A percentile compares a stretch with the other conserved stretches of the same genome.
These are phyloP conservation scores for Myotis davidii DNA, from an alignment of 2,113 vertebrate species.

Conservation along the genomic window DNA sequence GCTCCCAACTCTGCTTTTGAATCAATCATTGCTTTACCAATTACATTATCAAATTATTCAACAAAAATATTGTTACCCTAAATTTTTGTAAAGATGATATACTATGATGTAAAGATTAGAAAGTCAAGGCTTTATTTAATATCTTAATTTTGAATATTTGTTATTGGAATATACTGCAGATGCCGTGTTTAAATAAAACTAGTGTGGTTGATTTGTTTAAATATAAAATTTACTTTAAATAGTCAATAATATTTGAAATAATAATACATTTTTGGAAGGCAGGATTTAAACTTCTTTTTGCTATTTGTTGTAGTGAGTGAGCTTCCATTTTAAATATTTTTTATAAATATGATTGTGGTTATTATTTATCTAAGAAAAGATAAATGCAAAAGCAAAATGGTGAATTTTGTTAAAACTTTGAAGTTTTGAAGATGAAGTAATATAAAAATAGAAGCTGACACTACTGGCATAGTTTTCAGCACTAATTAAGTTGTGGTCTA, in stretches of 20 bases:
- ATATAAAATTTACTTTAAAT: constrained; percentile 18
- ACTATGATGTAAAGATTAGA: not conserved
- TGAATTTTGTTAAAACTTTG: constrained; percentile 36
- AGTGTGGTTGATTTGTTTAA: not conserved
- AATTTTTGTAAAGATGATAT: not conserved
- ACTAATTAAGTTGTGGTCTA: constrained; percentile 68
- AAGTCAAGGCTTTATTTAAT: not conserved
- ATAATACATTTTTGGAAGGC: not conserved
- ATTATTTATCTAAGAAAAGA: not conserved
- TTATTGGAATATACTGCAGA: not conserved
- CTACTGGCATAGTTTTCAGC: constrained; percentile 43
- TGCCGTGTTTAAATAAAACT: not conserved
- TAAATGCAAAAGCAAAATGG: constrained; percentile 31
- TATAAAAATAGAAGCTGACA: constrained; percentile 59
- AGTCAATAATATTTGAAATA: constrained; percentile 26
- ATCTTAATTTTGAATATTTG: constrained; percentile 24
- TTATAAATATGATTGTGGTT: not conserved
- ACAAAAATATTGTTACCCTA: not conserved
- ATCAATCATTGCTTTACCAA: not conserved
- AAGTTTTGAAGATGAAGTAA: constrained; percentile 42
- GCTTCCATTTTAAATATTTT: constrained; percentile 21
- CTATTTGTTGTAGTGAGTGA: not conserved
- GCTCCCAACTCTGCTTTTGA: not conserved
- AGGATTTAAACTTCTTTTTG: not conserved
- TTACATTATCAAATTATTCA: not conserved